Evolutionary conservation across 2,113 vertebrate species (phyloP), one percentile per base, ranked within the genome.

Genomic region (Hemiprocne comata): DNA sequence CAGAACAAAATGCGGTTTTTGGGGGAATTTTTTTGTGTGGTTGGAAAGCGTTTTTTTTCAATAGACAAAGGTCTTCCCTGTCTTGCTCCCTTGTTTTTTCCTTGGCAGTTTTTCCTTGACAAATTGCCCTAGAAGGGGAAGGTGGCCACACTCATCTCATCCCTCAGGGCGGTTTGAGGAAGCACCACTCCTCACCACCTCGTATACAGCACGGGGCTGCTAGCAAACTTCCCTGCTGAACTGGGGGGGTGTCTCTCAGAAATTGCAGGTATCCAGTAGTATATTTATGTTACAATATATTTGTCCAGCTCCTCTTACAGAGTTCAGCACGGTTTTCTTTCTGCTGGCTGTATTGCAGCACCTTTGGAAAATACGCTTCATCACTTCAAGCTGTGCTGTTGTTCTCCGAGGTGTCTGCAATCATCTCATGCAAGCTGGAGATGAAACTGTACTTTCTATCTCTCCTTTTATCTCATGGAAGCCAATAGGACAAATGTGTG

Each of bases 101-200:
- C n/a, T 24, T 69, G 62, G 14, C 76, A 36, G 11, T 20, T 87
- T 60, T 76, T 12, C 24, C 14, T 61, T 75, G 50, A 72, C 33
- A 79, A 42, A 4, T 10, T 3, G 62, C 57, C 25, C 29, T 57
- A 42, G 58, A 90, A 87, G 33, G 38, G 16, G 25, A 60, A 78
- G 57, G 38, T 0, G 0, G 6, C 25, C 2, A 0, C 1, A 3
- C 25, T 44, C 57, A 17, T 51, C 50, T 34, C 12, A 18, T 33
- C 51, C 33, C 2, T 0, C 8, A 31, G 42, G 42, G 20, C 3
- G 6, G 40, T 42, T 40, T 20, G 60, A 75, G 34, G 33, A 84
- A 89, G 53, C 3, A 1, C 28, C 2, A 11, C 34, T 53, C 11
- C 46, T 26, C 17, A 5, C 40, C 7, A 2, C 48, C 34, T 86